Conservation (phyloP, 2,113 vertebrate species). For the Oreochromis tanganicae region DNA sequence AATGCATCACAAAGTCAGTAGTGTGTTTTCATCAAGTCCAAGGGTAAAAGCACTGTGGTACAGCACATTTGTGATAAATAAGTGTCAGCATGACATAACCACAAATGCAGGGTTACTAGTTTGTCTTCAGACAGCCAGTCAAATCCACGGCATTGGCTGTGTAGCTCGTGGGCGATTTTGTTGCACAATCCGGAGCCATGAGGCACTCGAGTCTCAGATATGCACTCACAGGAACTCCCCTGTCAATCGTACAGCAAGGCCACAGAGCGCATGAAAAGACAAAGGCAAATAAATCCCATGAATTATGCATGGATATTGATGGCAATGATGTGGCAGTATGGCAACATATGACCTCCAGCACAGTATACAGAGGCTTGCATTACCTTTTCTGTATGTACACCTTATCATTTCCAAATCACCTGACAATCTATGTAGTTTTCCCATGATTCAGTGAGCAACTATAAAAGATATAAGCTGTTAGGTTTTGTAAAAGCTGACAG, state of each 20-base stretch:
- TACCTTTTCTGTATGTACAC: not conserved
- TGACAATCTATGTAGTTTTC: not conserved
- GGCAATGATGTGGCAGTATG: not conserved
- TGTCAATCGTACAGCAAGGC: constrained; percentile 3
- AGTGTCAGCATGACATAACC: constrained; percentile 2
- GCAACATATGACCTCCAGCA: not conserved
- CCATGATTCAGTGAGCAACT: not conserved
- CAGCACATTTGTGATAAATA: not conserved
- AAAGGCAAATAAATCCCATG: not conserved
- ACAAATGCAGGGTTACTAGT: not conserved
- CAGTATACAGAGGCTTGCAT: not conserved
- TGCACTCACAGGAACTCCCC: not conserved
- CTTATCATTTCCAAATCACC: not conserved
- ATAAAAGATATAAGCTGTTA: not conserved
- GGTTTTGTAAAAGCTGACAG: not conserved
- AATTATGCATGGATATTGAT: constrained; percentile 2
- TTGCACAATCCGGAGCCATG: constrained; percentile 17
- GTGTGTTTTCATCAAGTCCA: not conserved
- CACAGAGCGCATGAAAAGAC: not conserved
- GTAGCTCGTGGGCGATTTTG: not conserved
- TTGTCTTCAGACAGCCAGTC: constrained; percentile 3
- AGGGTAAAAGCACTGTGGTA: not conserved
- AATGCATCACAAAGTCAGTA: not conserved
- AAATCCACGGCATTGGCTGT: not conserved
- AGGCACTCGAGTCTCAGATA: not conserved